A percentile compares a stretch with the other conserved stretches of the same genome.
Evolutionary conservation across 2,113 vertebrate species (phyloP).

Genomic region (Meleagris gallopavo): DNA sequence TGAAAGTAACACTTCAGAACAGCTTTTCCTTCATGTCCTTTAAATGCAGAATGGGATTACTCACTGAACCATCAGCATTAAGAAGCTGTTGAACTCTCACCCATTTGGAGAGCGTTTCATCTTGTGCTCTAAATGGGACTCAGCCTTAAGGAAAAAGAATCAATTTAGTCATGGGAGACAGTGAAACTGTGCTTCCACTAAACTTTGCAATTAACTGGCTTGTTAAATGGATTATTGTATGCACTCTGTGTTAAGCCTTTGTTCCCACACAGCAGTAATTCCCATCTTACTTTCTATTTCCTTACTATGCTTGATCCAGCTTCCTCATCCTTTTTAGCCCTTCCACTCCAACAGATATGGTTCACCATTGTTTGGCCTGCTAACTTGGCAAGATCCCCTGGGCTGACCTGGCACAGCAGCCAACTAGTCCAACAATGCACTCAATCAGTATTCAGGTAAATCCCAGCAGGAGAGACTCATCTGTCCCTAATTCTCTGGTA

Average conservation of each 20-base stretch:
- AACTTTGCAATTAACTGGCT: neutral
- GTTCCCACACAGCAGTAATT: neutral
- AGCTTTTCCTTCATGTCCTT: neutral
- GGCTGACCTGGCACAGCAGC: neutral
- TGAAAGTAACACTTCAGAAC: neutral
- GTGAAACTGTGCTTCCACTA: neutral
- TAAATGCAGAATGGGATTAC: neutral
- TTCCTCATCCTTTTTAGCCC: neutral
- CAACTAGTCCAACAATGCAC: fast-evolving
- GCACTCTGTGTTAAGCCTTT: neutral
- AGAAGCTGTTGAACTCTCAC: neutral
- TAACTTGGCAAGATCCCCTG: neutral
- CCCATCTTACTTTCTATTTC: neutral
- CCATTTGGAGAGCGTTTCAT: neutral
- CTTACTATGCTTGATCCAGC: neutral
- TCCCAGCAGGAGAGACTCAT: neutral
- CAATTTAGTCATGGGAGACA: neutral
- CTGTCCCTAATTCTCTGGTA: neutral
- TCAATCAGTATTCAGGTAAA: neutral
- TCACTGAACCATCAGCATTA: neutral
- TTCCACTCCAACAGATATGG: neutral
- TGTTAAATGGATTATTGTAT: neutral
- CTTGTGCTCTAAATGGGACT: neutral
- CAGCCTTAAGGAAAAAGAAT: neutral
- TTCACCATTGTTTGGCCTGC: neutral